phyloP scores from a whole-genome alignment of 2,113 vertebrate species.

The Hydropotes inermis region DNA sequence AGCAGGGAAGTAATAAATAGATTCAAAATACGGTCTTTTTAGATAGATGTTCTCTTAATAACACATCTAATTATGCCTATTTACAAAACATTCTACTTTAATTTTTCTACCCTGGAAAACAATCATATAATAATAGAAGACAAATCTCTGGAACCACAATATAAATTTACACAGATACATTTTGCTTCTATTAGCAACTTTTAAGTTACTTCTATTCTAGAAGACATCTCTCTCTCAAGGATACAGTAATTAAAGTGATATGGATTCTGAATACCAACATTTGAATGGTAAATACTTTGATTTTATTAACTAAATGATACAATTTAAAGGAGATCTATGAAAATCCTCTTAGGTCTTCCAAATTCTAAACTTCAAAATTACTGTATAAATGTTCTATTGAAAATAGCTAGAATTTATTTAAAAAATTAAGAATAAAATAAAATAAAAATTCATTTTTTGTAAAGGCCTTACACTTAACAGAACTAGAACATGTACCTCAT shows the following conservation, averaged over 20 bases:
- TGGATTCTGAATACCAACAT: neutral
- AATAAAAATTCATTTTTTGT: neutral
- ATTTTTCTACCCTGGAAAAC: neutral
- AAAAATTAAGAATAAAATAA: neutral
- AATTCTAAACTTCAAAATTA: neutral
- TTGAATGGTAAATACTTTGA: neutral
- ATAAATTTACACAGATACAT: neutral
- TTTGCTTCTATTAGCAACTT: neutral
- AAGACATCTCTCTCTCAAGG: neutral
- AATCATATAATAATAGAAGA: neutral
- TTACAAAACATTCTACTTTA: slow-evolving; percentile 10
- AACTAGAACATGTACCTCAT: neutral
- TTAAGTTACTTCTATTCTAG: neutral
- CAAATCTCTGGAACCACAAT: neutral
- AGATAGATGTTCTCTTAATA: neutral
- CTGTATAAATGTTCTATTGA: neutral
- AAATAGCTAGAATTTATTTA: neutral
- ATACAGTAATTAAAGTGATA: neutral
- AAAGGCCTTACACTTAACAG: neutral
- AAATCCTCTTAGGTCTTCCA: neutral
- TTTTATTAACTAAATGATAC: neutral
- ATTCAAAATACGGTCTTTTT: neutral
- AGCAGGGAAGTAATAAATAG: neutral
- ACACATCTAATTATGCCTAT: neutral
- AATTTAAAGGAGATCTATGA: neutral